Base-by-base conservation (phyloP, 2,888 invertebrate species). In the Aporophyla lueneburgensis region DNA sequence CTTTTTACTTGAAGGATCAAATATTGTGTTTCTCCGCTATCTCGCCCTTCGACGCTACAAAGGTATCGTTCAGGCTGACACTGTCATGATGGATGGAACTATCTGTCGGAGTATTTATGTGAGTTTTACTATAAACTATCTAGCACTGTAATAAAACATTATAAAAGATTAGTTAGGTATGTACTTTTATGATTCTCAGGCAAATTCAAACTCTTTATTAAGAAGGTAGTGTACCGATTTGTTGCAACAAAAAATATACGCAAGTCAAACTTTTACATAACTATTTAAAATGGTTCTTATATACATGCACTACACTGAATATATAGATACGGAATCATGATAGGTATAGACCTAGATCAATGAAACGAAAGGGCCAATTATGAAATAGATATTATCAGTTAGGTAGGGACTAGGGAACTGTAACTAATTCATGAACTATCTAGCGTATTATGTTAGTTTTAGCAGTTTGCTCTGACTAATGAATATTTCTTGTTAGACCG, bases 51-150 rank as follows among this genome's bases (percentile, higher is more conserved):
- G 91, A 24, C 94, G 97, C 82, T 97, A 94, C 86, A 93, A 93
- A 70, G 97, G 97, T 16, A 94, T 90, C 72, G 93, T 97, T 80
- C 97, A 97, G 89, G 94, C 97, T 40, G 94, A 97, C 40, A 96
- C 97, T 24, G 94, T 97, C 69, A 95, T 97, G 83, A 97, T 97
- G 84, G 96, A 97, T 83, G 97, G 97, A 7, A 95, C 94, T 68
- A 92, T 97, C 78, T 97, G 97, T 80, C 93, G 97, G 80, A 97
- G 97, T 91, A 94, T 97, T 90, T 97, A 97, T 88, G 97, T 97
- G 93, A 97, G 97, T 92, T 58, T 72, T 14, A 69, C 21, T 46
- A 19, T 56, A 19, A 49, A 62, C 5, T 54, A 54, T 43, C 24
- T 62, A 33, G n/a, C 43, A 49, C 9, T 40, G 24, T 51, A 53